Conservation (phyloP, 2,797 vertebrate genomes). For the Macropodus opercularis region DNA sequence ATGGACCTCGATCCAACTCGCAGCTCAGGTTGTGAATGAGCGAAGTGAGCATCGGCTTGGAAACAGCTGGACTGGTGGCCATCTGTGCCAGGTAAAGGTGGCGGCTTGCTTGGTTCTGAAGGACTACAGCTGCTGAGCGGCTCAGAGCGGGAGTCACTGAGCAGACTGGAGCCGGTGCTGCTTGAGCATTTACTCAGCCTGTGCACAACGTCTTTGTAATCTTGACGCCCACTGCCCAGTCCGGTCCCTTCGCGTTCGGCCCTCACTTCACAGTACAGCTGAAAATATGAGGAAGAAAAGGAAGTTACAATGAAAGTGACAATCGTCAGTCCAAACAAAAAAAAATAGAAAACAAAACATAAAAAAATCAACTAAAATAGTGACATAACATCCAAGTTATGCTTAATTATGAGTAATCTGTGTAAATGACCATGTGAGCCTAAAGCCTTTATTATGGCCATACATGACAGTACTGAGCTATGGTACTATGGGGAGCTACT, state of each 20-base stretch:
- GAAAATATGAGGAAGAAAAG: slow-evolving; percentile 45
- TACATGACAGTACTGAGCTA: too few relatives aligned
- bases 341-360: too few relatives aligned
- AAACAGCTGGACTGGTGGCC: slow-evolving; percentile 25
- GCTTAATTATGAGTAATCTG: background rate
- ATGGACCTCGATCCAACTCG: slow-evolving; percentile 36
- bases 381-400: too few relatives aligned
- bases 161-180: slow-evolving; percentile 76
- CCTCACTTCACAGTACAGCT: slow-evolving; percentile 95
- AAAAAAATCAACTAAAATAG: too few relatives aligned
- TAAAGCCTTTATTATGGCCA: background rate
- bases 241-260: slow-evolving; percentile 82
- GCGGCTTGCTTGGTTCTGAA: slow-evolving; percentile 63
- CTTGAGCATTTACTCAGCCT: slow-evolving; percentile 79
- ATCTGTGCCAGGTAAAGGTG: slow-evolving; percentile 28
- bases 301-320: too few relatives aligned
- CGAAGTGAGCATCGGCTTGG: slow-evolving; percentile 30
- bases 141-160: slow-evolving; percentile 70
- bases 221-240: slow-evolving; percentile 76
- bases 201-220: slow-evolving; percentile 62
- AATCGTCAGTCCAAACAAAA: too few relatives aligned
- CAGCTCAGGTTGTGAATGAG: slow-evolving; percentile 27
- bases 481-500: background rate
- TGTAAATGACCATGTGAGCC: background rate
- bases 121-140: slow-evolving; percentile 72